phyloP scores from a whole-genome alignment of 2,113 vertebrate genomes.

The Gymnogyps californianus region DNA sequence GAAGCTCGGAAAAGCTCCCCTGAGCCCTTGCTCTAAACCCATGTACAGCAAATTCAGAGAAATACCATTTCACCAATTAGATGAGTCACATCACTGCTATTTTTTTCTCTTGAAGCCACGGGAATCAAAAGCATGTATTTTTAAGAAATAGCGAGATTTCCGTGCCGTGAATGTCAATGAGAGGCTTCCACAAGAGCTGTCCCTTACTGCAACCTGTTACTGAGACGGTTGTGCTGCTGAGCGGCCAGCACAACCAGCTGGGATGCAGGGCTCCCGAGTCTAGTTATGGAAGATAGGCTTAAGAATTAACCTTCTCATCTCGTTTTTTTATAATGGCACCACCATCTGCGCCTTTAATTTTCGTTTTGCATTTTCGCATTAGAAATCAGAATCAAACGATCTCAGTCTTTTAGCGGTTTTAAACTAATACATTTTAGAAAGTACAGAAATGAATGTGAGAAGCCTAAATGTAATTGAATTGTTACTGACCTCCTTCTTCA shows the following conservation, averaged over 20 bases:
- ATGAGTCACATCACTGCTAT: neutral
- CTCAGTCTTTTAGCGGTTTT: neutral
- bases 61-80: neutral
- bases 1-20: neutral
- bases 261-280: neutral
- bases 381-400: neutral
- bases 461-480: neutral
- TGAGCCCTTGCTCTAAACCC: neutral
- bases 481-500: neutral
- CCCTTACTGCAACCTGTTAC: neutral
- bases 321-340: neutral
- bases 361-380: neutral
- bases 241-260: neutral
- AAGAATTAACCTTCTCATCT: neutral
- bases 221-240: fast-evolving
- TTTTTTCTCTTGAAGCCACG: neutral
- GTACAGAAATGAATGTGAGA: neutral
- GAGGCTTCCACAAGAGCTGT: neutral
- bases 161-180: fast-evolving
- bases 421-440: neutral
- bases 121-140: neutral
- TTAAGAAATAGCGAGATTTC: neutral
- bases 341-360: neutral
- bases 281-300: neutral
- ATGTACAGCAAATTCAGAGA: neutral